A percentile compares a stretch with the other conserved stretches of the same genome.
These are phyloP conservation scores for Lepidocyrtoides sp. DNA, from an alignment of 2,888 invertebrate genomes.

Conservation along the genomic window DNA sequence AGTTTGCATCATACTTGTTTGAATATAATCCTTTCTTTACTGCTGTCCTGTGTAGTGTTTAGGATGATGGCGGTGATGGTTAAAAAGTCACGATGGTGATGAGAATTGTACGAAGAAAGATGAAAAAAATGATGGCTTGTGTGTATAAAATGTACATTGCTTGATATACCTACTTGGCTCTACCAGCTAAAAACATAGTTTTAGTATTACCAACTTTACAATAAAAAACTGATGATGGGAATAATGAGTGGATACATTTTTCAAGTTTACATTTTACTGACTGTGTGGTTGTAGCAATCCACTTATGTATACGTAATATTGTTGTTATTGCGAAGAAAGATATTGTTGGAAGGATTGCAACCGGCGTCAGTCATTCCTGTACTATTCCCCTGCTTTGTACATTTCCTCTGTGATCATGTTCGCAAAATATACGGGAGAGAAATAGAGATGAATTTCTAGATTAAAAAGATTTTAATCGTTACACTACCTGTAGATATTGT, in stretches of 20 bases:
- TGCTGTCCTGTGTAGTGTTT: constrained; percentile 13
- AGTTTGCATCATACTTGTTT: constrained; percentile 38
- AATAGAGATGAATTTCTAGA: constrained; percentile 24
- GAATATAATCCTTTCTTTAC: constrained; percentile 32
- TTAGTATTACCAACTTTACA: constrained; percentile 22
- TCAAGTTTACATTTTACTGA: constrained; percentile 57
- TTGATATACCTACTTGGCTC: not conserved
- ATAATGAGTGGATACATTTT: not conserved
- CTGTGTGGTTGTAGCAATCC: not conserved
- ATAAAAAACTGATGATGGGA: constrained; percentile 27
- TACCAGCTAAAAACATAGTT: too few relatives aligned
- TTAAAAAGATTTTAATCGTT: constrained; percentile 42
- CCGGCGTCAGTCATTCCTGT: constrained; percentile 84
- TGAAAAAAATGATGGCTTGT: constrained; percentile 13
- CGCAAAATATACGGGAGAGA: constrained; percentile 32
- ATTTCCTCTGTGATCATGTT: constrained; percentile 69
- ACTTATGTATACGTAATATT: constrained; percentile 21
- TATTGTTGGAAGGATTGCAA: constrained; percentile 68
- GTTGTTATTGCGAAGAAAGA: constrained; percentile 29
- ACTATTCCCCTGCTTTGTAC: constrained; percentile 82
- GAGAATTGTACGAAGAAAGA: constrained; percentile 53
- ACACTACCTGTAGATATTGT: constrained; percentile 45
- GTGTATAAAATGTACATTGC: not conserved
- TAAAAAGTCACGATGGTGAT: constrained; percentile 29
- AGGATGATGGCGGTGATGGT: constrained; percentile 11